Evolutionary conservation across 2,113 vertebrate species (phyloP).

Genomic region (Macaca nemestrina): DNA sequence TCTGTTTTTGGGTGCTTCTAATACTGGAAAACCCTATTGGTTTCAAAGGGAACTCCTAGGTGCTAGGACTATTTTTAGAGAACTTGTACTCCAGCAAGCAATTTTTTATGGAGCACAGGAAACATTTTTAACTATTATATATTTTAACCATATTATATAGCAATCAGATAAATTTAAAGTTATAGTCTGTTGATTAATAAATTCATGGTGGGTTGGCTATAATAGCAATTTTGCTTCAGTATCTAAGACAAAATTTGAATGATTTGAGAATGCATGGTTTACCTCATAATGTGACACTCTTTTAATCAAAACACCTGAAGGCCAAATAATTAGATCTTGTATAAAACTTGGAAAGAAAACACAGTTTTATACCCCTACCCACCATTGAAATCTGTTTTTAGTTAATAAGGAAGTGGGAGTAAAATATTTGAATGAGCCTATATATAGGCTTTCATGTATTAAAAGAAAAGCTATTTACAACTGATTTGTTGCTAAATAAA

Average conservation of each 20-base stretch:
- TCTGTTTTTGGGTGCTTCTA: neutral
- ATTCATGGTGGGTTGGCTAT: neutral
- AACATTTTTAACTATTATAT: neutral
- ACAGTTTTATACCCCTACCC: neutral
- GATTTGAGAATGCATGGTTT: neutral
- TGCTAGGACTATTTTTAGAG: neutral
- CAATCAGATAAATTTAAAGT: neutral
- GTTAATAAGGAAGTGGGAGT: slow-evolving; percentile 75
- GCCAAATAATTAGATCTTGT: slow-evolving; percentile 9
- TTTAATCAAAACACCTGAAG: slow-evolving; percentile 5
- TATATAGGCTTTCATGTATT: slow-evolving; percentile 81
- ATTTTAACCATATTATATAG: neutral
- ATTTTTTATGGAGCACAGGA: neutral
- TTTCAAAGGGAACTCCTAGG: neutral
- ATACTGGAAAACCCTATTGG: neutral
- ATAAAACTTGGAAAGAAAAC: slow-evolving; percentile 68
- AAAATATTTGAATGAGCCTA: slow-evolving; percentile 73
- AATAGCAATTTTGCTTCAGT: neutral
- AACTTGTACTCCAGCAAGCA: neutral
- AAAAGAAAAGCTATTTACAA: slow-evolving; percentile 86
- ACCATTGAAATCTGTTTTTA: slow-evolving; percentile 74
- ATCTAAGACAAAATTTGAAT: neutral
- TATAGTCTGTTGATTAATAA: neutral
- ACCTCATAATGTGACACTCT: neutral
- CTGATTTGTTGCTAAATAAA: slow-evolving; percentile 85